A percentile compares a stretch with the other conserved stretches of the same genome.
Evolutionary conservation across 2,888 invertebrate species (phyloP).

Genomic region (Protophormia terraenovae): DNA sequence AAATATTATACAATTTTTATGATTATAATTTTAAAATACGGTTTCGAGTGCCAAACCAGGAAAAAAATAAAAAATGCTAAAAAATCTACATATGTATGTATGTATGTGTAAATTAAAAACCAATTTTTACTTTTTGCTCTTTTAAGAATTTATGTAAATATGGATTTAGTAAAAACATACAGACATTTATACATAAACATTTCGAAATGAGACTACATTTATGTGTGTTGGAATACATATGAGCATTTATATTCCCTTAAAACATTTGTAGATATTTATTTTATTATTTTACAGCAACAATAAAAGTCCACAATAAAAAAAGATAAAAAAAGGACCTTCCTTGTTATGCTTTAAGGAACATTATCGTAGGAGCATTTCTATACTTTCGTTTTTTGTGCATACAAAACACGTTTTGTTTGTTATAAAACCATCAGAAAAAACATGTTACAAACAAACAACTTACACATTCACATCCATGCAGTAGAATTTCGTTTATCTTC

Average conservation of each 20-base stretch:
- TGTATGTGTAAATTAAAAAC: slow-evolving; percentile 9
- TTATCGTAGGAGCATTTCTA: slow-evolving; percentile 5
- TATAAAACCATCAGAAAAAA: slow-evolving; percentile 32
- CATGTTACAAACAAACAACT: not conserved
- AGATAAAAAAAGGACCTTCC: not conserved
- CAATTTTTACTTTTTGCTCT: slow-evolving; percentile 6
- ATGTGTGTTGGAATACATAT: not conserved
- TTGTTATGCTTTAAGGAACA: slow-evolving; percentile 28
- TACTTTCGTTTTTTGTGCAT: not conserved
- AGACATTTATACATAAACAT: not conserved
- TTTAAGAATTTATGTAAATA: slow-evolving; percentile 7
- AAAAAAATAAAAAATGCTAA: no score
- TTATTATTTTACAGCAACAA: slow-evolving; percentile 4
- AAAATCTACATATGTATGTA: not conserved
- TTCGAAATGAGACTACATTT: not conserved
- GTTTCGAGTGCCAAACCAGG: not conserved
- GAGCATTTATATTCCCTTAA: not conserved
- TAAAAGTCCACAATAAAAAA: not conserved
- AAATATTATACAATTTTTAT: slow-evolving; percentile 20
- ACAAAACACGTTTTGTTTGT: slow-evolving; percentile 51
- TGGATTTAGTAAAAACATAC: not conserved
- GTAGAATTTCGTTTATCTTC: not conserved
- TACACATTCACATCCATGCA: not conserved
- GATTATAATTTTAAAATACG: not conserved
- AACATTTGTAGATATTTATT: slow-evolving; percentile 4